These are phyloP conservation scores for Crenichthys baileyi DNA, from an alignment of 2,797 vertebrate species.

Conservation along the genomic window DNA sequence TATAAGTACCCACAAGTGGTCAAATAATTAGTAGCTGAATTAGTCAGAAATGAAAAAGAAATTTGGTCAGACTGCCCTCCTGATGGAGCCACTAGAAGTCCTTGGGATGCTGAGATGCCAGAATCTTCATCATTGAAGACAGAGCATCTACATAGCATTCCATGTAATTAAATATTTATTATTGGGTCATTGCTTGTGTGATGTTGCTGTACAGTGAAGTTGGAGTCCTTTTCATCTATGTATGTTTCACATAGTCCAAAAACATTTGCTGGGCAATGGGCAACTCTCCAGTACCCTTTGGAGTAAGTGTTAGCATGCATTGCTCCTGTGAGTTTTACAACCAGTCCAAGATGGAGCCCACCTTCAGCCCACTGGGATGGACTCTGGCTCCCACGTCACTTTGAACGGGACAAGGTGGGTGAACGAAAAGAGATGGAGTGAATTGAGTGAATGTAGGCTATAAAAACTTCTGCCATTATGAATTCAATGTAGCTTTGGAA, in stretches of 20 bases:
- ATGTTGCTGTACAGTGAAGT: no score
- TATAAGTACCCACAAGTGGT: neutral
- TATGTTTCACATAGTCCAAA: neutral
- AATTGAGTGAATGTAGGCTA: no score
- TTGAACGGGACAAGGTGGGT: neutral
- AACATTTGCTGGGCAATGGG: neutral
- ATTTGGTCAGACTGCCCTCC: neutral
- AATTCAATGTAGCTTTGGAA: constrained; percentile 20
- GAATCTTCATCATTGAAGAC: neutral
- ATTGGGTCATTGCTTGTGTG: neutral
- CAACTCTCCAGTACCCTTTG: neutral
- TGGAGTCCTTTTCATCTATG: no score
- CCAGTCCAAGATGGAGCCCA: neutral
- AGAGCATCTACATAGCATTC: neutral
- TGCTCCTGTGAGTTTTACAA: neutral
- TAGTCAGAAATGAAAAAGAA: neutral
- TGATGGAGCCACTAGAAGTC: neutral
- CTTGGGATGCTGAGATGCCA: neutral
- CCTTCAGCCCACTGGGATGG: neutral
- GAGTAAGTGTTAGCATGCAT: neutral
- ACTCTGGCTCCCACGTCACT: neutral
- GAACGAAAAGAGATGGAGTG: neutral
- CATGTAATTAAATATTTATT: neutral
- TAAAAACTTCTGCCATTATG: constrained; percentile 8
- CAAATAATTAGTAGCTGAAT: neutral